These are phyloP conservation scores for Rhodinocichla rosea DNA, from an alignment of 2,113 vertebrate genomes.

Conservation along the genomic window DNA sequence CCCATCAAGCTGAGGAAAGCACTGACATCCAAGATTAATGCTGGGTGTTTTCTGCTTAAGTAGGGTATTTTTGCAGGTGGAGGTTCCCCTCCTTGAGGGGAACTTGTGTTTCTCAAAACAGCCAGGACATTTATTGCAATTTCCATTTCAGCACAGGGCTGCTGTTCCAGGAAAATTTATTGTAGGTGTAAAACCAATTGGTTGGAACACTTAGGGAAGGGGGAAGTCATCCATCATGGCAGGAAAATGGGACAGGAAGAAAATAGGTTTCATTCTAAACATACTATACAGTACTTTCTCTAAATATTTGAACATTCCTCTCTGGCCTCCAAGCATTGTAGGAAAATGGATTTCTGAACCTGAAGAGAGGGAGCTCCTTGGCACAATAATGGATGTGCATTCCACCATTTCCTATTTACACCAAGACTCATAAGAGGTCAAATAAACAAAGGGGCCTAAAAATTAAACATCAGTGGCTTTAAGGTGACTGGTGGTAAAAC, in stretches of 20 bases:
- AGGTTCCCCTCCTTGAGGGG: neutral
- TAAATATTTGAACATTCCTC: constrained; percentile 44
- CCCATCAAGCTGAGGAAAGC: neutral
- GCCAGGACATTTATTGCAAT: neutral
- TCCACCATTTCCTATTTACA: constrained; percentile 46
- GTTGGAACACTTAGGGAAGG: neutral
- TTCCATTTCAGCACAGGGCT: constrained; percentile 14
- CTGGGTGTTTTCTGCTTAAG: neutral
- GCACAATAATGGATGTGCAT: neutral
- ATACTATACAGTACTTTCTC: constrained; percentile 19
- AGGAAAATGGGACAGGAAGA: constrained; percentile 53
- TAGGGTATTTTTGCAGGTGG: constrained; percentile 27
- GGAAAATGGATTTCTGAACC: neutral
- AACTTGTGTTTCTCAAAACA: constrained; percentile 6
- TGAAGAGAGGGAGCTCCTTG: neutral
- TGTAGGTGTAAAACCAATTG: neutral
- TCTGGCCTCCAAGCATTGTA: neutral
- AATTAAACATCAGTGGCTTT: neutral
- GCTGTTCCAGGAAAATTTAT: neutral
- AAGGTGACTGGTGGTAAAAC: neutral
- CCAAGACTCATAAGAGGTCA: neutral
- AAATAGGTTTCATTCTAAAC: constrained; percentile 37
- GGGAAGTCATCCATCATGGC: constrained; percentile 28
- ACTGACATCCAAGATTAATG: constrained; percentile 3
- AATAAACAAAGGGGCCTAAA: neutral